Base-by-base conservation (phyloP, 2,113 vertebrate genomes). In the Dasyprocta punctata region DNA sequence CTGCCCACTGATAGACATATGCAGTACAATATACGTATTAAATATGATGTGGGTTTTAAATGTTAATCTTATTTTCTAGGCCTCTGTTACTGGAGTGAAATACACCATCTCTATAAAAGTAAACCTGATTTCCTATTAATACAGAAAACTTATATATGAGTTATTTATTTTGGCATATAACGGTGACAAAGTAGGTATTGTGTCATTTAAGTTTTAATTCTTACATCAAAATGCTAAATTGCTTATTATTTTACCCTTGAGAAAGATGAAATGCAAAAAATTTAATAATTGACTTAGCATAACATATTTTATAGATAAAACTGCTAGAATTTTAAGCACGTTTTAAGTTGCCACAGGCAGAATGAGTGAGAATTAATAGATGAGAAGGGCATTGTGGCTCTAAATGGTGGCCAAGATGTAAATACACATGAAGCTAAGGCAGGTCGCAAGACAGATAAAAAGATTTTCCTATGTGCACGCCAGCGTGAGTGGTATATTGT, bases 211-310 rank as follows among this genome's bases (percentile, higher is more conserved):
- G 65, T 75, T 86, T 86, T 92, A 75, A 95, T 49, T 95, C 30
- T 97, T 80, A 96, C 24, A 73, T 78, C 52, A 67, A 85, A 96
- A 30, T 90, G 47, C 49, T 65, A 95, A 28, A 19, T 92, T 6
- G 52, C 22, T 82, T 89, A 20, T 63, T 6, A 61, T 36, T 96
- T 69, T 87, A 75, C 11, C 69, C 58, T 73, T 75, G 54, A 82
- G 47, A 89, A 95, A 69, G 81, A 3, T 5, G 4, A 88, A 26
- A 63, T 38, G 19, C 5, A 94, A 63, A 77, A 24, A 54, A 52
- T 17, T 77, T 96, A 86, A 89, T 58, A 86, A 63, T 67, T 78
- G 49, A 26, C 30, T 90, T 52, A 61, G 58, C 58, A 67, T 30
- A 38, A 52, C 0, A 47, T 14, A 26, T 88, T 92, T 92, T 89